Conservation (phyloP, 1,140 invertebrate species). For the Aphis gossypii region DNA sequence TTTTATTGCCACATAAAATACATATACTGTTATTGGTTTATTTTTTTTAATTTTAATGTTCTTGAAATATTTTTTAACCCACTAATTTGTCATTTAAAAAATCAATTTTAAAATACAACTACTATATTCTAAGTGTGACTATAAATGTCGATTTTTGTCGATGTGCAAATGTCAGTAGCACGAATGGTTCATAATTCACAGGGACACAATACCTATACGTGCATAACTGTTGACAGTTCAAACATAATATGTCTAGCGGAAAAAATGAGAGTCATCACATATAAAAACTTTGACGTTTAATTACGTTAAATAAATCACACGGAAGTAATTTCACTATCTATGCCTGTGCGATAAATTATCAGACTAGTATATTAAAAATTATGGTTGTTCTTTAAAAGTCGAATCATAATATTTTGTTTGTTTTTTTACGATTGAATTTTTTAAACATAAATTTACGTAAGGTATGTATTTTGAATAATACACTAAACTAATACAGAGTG, state of each 20-base stretch:
- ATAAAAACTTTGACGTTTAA: constrained; percentile 11
- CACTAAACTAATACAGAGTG: neutral
- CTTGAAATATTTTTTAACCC: neutral
- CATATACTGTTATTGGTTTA: neutral
- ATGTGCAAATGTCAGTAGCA: neutral
- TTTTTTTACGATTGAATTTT: neutral
- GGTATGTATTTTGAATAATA: neutral
- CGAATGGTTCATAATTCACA: neutral
- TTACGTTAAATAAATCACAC: neutral
- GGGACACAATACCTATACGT: neutral
- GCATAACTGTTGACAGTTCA: neutral
- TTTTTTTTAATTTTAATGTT: neutral
- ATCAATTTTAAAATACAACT: neutral
- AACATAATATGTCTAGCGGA: neutral
- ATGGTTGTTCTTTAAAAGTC: neutral
- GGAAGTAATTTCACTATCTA: neutral
- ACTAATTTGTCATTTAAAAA: neutral
- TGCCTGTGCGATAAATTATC: neutral
- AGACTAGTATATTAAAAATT: neutral
- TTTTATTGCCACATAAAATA: neutral
- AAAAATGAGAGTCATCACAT: neutral
- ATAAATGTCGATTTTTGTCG: neutral
- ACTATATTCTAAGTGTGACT: neutral
- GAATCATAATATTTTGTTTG: neutral
- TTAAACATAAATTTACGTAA: neutral